A percentile compares a stretch with the other conserved stretches of the same genome.
These are phyloP conservation scores for Chloroclysta siterata DNA, from an alignment of 2,888 invertebrate genomes.

Conservation along the genomic window DNA sequence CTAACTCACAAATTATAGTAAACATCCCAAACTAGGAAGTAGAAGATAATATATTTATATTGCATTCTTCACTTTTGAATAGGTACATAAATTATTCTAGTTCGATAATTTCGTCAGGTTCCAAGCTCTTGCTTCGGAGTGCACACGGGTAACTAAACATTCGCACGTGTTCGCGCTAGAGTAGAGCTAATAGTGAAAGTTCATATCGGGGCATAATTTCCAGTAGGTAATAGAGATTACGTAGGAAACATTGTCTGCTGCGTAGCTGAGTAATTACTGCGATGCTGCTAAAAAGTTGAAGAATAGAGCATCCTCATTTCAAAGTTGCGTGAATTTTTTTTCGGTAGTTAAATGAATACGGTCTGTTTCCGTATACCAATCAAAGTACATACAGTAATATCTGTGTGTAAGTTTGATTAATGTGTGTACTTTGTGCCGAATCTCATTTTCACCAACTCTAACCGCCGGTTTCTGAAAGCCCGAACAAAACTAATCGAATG, in stretches of 20 bases:
- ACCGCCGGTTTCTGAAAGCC: too few relatives aligned
- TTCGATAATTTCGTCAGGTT: neutral
- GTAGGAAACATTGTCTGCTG: constrained; percentile 47
- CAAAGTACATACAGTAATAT: neutral
- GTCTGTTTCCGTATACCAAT: neutral
- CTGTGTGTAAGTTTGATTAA: neutral
- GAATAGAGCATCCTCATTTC: constrained; percentile 33
- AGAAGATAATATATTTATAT: too few relatives aligned
- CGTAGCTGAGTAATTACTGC: constrained; percentile 42
- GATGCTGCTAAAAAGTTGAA: constrained; percentile 32
- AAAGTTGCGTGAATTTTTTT: constrained; percentile 32
- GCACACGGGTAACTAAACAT: neutral
- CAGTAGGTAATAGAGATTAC: constrained; percentile 43
- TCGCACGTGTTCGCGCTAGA: constrained; percentile 51
- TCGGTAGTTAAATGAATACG: neutral
- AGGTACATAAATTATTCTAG: neutral
- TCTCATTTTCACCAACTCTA: too few relatives aligned
- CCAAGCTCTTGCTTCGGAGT: neutral
- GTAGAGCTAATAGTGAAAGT: constrained; percentile 65
- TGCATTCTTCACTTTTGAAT: too few relatives aligned
- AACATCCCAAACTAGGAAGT: too few relatives aligned
- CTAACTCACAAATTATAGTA: too few relatives aligned
- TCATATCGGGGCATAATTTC: constrained; percentile 39
- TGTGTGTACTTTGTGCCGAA: too few relatives aligned
- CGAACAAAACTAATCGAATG: too few relatives aligned